Percentiles rank a stretch among this genome's conserved stretches.
Conservation (phyloP, 1,140 invertebrate species). For the Drosophila nannoptera region DNA sequence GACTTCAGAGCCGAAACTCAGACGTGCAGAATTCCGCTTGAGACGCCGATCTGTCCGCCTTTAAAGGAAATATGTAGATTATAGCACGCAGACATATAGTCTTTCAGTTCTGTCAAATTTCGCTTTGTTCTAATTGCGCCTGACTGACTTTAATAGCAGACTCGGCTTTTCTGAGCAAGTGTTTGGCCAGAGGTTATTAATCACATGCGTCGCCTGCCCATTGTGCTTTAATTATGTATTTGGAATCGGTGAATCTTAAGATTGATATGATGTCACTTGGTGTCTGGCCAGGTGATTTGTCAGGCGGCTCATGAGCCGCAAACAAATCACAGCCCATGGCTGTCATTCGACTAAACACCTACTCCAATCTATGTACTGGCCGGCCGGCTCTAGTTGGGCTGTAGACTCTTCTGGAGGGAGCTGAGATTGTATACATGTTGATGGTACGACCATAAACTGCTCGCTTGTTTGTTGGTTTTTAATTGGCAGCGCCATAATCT, state of each 20-base stretch:
- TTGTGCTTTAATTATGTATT: slow-evolving; percentile 66
- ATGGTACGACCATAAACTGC: slow-evolving; percentile 62
- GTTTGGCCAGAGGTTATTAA: slow-evolving; percentile 61
- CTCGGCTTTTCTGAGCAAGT: slow-evolving; percentile 4
- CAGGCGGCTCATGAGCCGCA: slow-evolving; percentile 46
- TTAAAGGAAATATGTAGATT: slow-evolving; percentile 62
- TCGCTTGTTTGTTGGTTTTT: slow-evolving; percentile 77
- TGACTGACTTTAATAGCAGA: slow-evolving; percentile 70
- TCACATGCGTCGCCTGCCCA: slow-evolving; percentile 54
- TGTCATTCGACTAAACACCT: slow-evolving; percentile 70
- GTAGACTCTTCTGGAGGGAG: slow-evolving; percentile 1
- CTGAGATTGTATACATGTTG: slow-evolving; percentile 23
- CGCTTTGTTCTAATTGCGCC: slow-evolving; percentile 75
- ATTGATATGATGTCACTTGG: slow-evolving; percentile 65
- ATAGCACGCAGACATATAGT: slow-evolving; percentile 15
- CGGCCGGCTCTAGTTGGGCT: slow-evolving; percentile 1
- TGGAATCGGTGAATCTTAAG: slow-evolving; percentile 45
- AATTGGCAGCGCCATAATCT: slow-evolving; percentile 77
- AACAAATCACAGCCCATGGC: slow-evolving; percentile 57
- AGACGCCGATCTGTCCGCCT: slow-evolving; percentile 19
- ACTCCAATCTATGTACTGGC: slow-evolving; percentile 46
- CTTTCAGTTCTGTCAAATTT: slow-evolving; percentile 30
- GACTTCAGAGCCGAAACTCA: slow-evolving; percentile 47
- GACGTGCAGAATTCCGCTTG: slow-evolving; percentile 66
- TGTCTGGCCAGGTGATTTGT: slow-evolving; percentile 54